Evolutionary conservation across 2,113 vertebrate species (phyloP).

Genomic region (Puma concolor): DNA sequence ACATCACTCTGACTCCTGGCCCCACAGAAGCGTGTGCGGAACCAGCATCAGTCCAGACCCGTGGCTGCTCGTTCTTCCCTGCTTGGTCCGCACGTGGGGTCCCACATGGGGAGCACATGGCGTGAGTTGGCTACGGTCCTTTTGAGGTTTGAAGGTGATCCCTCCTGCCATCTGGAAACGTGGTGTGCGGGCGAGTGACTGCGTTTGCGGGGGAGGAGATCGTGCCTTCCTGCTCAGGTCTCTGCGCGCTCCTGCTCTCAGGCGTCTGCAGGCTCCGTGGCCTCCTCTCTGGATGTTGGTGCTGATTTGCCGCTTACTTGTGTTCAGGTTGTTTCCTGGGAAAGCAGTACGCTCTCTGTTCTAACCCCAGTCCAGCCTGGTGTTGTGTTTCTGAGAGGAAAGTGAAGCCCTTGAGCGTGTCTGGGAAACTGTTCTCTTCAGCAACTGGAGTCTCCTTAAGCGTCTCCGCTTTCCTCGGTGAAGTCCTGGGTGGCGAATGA

Average conservation of each 20-base stretch:
- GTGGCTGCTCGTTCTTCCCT: too few species aligned
- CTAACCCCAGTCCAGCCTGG: neutral
- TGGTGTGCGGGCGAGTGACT: neutral
- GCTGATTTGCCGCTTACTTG: neutral
- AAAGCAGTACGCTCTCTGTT: neutral
- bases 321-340: neutral
- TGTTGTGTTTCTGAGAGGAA: neutral
- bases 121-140: accelerated
- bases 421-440: neutral
- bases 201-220: neutral
- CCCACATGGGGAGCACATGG: accelerated
- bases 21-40: neutral
- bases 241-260: too few species aligned
- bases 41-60: too few species aligned
- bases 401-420: neutral
- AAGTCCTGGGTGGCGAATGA: neutral
- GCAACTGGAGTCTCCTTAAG: neutral
- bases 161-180: neutral
- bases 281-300: neutral
- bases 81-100: accelerated
- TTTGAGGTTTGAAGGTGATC: too few species aligned
- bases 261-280: accelerated
- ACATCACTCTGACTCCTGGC: neutral
- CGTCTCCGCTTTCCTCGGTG: neutral
- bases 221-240: too few species aligned